Percentiles rank a stretch among this genome's conserved stretches.
phyloP scores from a whole-genome alignment of 64 coral and sea anemone genomes.

The Hydrozoanthus tunicans region DNA sequence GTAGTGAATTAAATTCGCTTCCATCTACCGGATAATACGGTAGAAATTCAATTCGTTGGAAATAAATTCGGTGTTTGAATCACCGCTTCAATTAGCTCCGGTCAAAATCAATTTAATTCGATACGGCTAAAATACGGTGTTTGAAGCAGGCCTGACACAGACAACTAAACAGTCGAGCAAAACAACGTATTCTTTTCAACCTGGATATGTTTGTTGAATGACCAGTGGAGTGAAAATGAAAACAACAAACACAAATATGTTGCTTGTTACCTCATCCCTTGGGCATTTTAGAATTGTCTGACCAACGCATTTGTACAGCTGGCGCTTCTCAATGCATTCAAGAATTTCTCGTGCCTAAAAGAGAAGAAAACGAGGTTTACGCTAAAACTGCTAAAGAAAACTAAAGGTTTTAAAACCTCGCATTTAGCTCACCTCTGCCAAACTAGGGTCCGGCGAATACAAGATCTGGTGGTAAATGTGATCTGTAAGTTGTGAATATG shows the following conservation, averaged over 20 bases:
- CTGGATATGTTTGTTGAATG: neutral
- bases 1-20: too few species aligned
- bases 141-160: too few species aligned
- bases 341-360: slow-evolving; percentile 77
- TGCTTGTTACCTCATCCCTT: slow-evolving; percentile 64
- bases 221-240: neutral
- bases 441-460: slow-evolving; percentile 42
- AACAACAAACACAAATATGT: neutral
- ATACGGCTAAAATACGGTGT: too few species aligned
- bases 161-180: too few species aligned
- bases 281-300: slow-evolving; percentile 65
- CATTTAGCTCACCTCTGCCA: slow-evolving; percentile 59
- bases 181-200: neutral
- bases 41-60: too few species aligned
- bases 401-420: neutral
- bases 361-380: neutral
- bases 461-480: slow-evolving; percentile 82
- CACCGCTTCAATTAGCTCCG: too few species aligned
- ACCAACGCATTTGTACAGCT: slow-evolving; percentile 83
- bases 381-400: neutral
- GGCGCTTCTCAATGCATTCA: slow-evolving; percentile 63
- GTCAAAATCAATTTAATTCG: too few species aligned
- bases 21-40: too few species aligned
- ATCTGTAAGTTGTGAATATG: slow-evolving; percentile 70
- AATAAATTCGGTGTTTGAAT: too few species aligned